Evolutionary conservation across 2,888 invertebrate genomes (phyloP).

Genomic region (Petrophora chlorosata): DNA sequence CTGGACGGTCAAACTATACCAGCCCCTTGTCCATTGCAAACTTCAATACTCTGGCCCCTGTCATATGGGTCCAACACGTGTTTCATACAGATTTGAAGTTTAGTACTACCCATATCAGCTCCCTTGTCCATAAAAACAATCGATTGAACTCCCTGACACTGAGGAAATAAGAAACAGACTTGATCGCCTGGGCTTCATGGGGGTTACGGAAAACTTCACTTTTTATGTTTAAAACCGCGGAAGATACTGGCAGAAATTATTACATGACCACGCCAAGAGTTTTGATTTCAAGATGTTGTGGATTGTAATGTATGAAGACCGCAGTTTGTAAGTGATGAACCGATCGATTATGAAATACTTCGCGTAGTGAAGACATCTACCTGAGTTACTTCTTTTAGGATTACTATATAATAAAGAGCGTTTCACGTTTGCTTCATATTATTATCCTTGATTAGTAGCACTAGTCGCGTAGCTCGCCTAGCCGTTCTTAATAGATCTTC

Average conservation of each 20-base stretch:
- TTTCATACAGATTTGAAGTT: constrained; percentile 66
- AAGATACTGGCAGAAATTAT: not conserved
- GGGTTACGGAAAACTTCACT: constrained; percentile 59
- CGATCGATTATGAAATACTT: no score
- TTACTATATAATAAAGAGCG: no score
- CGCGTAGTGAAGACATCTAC: no score
- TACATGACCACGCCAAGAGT: not conserved
- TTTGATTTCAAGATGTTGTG: no score
- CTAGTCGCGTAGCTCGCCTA: no score
- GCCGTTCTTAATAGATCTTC: no score
- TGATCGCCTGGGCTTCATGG: constrained; percentile 28
- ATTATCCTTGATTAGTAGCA: no score
- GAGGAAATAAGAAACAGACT: constrained; percentile 78
- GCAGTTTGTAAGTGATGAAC: no score
- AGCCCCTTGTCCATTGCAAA: constrained; percentile 2
- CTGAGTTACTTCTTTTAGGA: no score
- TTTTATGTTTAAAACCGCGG: constrained; percentile 53
- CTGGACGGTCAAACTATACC: not conserved
- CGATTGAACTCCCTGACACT: constrained; percentile 59
- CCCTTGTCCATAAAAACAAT: constrained; percentile 75
- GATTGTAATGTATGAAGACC: no score
- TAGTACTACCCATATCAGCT: constrained; percentile 46
- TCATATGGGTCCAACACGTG: constrained; percentile 57
- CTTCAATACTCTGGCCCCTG: constrained; percentile 6
- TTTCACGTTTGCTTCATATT: no score